Evolutionary conservation across 2,888 invertebrate species (phyloP).

Genomic region (Netelia melanura): DNA sequence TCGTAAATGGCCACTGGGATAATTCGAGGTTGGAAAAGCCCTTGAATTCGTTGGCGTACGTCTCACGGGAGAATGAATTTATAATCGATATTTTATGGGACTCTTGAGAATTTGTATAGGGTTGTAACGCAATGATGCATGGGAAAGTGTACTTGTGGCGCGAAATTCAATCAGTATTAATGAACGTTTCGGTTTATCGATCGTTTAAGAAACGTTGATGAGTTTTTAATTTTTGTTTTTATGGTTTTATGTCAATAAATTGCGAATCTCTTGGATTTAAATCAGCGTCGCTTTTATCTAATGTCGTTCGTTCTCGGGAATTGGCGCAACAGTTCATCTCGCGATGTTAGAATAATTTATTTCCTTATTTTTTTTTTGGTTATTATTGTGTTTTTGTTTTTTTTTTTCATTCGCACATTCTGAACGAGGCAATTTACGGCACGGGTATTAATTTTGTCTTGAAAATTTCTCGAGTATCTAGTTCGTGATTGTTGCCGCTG

Average conservation of each 20-base stretch:
- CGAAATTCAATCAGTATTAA: slow-evolving; percentile 15
- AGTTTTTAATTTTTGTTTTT: neutral
- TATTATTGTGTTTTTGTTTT: neutral
- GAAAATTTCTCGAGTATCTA: slow-evolving; percentile 28
- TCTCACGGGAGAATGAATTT: slow-evolving; percentile 54
- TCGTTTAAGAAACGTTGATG: neutral
- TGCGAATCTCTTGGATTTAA: neutral
- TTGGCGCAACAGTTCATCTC: too few relatives aligned
- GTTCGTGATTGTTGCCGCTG: slow-evolving; percentile 27
- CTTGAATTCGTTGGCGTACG: neutral
- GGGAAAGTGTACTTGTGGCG: slow-evolving; percentile 9
- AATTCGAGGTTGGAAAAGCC: neutral
- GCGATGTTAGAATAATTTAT: too few relatives aligned
- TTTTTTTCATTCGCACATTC: too few relatives aligned
- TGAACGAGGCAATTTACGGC: neutral
- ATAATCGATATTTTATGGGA: slow-evolving; percentile 51
- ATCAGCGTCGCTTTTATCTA: neutral
- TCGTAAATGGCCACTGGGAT: slow-evolving; percentile 30
- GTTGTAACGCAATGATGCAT: slow-evolving; percentile 43
- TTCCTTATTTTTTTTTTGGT: too few relatives aligned
- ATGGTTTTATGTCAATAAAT: neutral
- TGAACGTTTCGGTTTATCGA: neutral
- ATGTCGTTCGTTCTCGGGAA: neutral
- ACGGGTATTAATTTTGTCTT: neutral
- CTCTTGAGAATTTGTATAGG: slow-evolving; percentile 12